Base-by-base conservation (phyloP, 2,797 vertebrate species). In the Poeciliopsis turneri region DNA sequence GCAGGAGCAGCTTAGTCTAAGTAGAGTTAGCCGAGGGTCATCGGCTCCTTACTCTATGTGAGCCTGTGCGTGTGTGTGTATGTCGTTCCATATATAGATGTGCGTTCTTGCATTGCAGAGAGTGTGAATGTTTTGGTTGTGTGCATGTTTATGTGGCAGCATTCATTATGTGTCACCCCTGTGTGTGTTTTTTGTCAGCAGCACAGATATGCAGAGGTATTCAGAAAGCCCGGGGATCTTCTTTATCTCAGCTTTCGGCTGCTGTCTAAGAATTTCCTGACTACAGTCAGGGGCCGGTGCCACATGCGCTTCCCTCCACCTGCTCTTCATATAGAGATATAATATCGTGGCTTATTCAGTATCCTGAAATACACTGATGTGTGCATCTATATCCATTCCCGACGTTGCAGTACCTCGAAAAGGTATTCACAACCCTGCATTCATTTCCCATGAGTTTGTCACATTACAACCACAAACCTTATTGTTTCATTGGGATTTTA, bases 1-100 rank as follows among this genome's bases (percentile, higher is more conserved):
- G 89, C 91, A 81, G 88, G 90, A 81, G 78, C 89, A 45, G 92
- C 92, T 94, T 93, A 93, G 76, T 83, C 87, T 76, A 94, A 93
- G 91, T 75, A 59, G 80, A 85, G 91, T 81, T 79, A 84, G 86
- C 91, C 64, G 23, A 43, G 89, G 93, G 91, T 93, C 92, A 92
- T 87, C 91, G 73, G 80, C 91, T 85, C 83, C 89, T 94, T 89
- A 93, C 84, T 79, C 84, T 81, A 39, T 66, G 36, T 47, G 53
- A 75, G 79, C 78, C 59, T 68, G 39, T 41, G 39, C 18, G 72
- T 57, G 74, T 46, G 64, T 76, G 77, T 70, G 61, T 74, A 15
- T 30, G 41, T 69, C 13, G 23, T 13, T 79, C 72, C 76, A 59
- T 72, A 73, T 81, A 75, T 57, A 59, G 59, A 9, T 74, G 28